Conservation (phyloP, 2,888 invertebrate genomes). For the Aquatica leii region DNA sequence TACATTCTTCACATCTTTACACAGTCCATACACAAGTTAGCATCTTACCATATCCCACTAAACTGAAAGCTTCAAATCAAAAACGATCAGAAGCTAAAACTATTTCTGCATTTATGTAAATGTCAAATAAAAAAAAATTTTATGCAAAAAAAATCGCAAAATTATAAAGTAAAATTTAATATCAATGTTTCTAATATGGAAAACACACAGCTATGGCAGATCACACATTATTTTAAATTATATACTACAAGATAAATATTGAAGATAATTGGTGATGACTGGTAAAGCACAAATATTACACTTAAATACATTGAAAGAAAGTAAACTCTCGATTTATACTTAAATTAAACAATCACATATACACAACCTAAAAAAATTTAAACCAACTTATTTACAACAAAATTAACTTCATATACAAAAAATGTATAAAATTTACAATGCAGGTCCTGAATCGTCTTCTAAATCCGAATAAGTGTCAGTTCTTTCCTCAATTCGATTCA, state of each 20-base stretch:
- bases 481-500: conserved; percentile 65
- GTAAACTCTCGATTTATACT: conserved; percentile 11
- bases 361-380: conserved; percentile 35
- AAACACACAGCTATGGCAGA: conserved; percentile 13
- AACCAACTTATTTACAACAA: conserved; percentile 28
- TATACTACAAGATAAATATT: conserved; percentile 7
- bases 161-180: conserved; percentile 10
- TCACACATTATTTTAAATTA: conserved; percentile 8
- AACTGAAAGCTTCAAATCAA: too few relatives aligned
- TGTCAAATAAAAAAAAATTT: too few relatives aligned
- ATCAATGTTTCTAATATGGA: background rate
- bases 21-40: too few relatives aligned
- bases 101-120: too few relatives aligned
- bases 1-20: too few relatives aligned
- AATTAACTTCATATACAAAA: conserved; percentile 10
- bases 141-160: too few relatives aligned
- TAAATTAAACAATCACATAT: conserved; percentile 34
- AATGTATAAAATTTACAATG: conserved; percentile 53
- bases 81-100: too few relatives aligned
- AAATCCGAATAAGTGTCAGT: conserved; percentile 62
- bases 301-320: conserved; percentile 15
- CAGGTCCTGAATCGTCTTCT: conserved; percentile 63
- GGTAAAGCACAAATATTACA: background rate
- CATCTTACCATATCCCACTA: too few relatives aligned
- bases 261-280: background rate